Evolutionary conservation across 2,797 vertebrate genomes (phyloP).

Genomic region (Scolopax bukidnonensis): DNA sequence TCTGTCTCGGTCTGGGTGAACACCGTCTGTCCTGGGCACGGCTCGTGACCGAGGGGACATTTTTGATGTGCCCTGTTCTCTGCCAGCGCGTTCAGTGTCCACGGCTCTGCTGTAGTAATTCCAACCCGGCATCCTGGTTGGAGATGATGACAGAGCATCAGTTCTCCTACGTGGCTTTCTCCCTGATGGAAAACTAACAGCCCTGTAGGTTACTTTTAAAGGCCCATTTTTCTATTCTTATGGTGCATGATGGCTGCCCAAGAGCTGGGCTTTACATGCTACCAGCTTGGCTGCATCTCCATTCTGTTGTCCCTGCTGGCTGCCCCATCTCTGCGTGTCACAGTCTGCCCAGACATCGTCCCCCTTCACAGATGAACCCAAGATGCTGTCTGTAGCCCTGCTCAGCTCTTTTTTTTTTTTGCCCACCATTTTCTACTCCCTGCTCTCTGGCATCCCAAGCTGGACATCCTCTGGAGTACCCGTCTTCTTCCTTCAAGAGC

Average conservation of each 20-base stretch:
- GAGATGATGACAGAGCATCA: neutral
- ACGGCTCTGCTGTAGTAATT: neutral
- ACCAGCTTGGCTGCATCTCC: neutral
- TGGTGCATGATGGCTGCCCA: neutral
- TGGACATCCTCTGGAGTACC: neutral
- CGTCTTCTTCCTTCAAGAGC: neutral
- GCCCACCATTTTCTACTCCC: neutral
- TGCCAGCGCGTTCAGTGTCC: neutral
- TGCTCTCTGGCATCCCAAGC: neutral
- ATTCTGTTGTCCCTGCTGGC: neutral
- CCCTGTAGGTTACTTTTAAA: neutral
- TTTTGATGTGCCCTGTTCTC: neutral
- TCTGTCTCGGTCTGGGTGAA: neutral
- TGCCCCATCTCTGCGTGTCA: neutral
- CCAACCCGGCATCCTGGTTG: neutral
- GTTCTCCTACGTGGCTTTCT: neutral
- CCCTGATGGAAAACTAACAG: neutral
- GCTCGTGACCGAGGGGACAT: fast-evolving
- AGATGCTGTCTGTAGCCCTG: neutral
- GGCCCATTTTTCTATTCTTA: neutral
- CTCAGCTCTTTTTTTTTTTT: neutral
- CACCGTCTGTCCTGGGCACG: neutral
- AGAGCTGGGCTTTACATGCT: neutral
- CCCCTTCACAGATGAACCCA: neutral
- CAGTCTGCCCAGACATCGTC: neutral